phyloP scores from a whole-genome alignment of 2,113 vertebrate species.

The Echinops telfairi region DNA sequence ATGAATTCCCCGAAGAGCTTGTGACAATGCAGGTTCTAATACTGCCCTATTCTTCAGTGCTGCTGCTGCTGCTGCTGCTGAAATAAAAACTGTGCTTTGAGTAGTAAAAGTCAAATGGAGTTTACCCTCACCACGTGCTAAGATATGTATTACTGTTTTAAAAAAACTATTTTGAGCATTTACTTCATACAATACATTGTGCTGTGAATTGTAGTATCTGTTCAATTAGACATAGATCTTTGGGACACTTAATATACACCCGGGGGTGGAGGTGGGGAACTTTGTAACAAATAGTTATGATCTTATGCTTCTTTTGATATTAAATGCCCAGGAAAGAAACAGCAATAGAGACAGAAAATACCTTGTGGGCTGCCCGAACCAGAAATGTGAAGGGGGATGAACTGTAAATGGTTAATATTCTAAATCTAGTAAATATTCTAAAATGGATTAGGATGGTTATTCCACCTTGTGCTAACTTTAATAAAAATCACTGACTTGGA shows the following conservation, averaged over 20 bases:
- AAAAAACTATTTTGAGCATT: slow-evolving; percentile 16
- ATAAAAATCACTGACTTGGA: slow-evolving; percentile 37
- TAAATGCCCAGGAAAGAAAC: slow-evolving; percentile 38
- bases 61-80: neutral
- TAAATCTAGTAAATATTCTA: slow-evolving; percentile 18
- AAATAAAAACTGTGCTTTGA: neutral
- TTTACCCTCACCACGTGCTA: slow-evolving; percentile 22
- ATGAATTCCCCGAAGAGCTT: neutral
- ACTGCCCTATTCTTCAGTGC: neutral
- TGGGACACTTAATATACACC: slow-evolving; percentile 13
- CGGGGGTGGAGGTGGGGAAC: neutral
- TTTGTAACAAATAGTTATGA: slow-evolving; percentile 40
- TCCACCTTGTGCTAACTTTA: neutral
- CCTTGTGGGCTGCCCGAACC: neutral
- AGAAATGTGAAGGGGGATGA: neutral
- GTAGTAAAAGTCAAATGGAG: neutral
- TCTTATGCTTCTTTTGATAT: slow-evolving; percentile 38
- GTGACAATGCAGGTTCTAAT: slow-evolving; percentile 44
- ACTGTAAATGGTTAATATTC: neutral
- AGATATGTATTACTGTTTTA: neutral
- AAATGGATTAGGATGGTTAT: slow-evolving; percentile 34
- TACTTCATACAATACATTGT: slow-evolving; percentile 30
- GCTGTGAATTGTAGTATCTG: neutral
- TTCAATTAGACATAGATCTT: neutral
- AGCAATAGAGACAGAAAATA: slow-evolving; percentile 34